Base-by-base conservation (phyloP, 1,140 invertebrate genomes). In the Diabrotica undecimpunctata region DNA sequence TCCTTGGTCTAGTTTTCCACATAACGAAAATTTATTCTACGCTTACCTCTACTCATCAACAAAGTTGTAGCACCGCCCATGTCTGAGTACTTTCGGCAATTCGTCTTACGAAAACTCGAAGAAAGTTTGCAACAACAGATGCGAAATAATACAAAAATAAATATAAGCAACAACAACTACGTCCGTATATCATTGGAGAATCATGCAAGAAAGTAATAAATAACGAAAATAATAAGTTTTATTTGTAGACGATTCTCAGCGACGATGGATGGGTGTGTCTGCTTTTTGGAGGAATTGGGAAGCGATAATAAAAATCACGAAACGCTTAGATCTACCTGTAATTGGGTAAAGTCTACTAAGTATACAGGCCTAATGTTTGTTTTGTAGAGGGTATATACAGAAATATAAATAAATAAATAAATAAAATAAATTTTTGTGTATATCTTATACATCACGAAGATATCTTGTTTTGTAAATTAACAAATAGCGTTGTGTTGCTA, bases 201-300 rank as follows among this genome's bases (percentile, higher is more conserved):
- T 61, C 60, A 53, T 52, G 60, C 52, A 53, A 36, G 37, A 36
- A 36, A 61, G 60, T 10, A 53, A 53, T 61, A 61, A 61, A 61
- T 61, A 36, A 52, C 51, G 9, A 35, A 61, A 50, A 41, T 61
- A 52, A 61, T 61, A 50, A 61, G 60, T 61, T 61, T 51, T 61
- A 61, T 53, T 61, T 61, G 60, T 13, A 53, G 13, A 52, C 14
- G 60, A 61, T 25, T 9, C 14, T 55, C 10, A 12, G 14, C 10
- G 36, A 35, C 14, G 14, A 13, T 55, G 14, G 39, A 53, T 13
- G 52, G 61, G 61, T 52, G 61, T 53, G 38, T 39, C 54, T 53
- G 55, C 61, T 55, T 53, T 53, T 63, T 54, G 14, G 35, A 13
- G 53, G 55, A 39, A 63, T 63, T 63, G 61, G 54, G 54, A 55